Evolutionary conservation across 2,113 vertebrate genomes (phyloP).

Genomic region (Taurulus bubalis): DNA sequence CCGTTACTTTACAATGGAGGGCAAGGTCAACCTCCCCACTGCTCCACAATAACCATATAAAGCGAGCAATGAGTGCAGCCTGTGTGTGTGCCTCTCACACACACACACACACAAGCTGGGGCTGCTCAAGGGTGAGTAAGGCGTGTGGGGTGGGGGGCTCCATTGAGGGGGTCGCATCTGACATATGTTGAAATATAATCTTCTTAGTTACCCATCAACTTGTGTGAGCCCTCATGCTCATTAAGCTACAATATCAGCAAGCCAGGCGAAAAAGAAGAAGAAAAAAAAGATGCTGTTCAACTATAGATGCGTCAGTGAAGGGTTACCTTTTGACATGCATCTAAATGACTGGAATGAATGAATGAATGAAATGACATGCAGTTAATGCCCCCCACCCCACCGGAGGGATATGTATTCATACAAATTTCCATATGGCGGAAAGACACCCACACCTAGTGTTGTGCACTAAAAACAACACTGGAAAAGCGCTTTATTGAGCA

Average conservation of each 20-base stretch:
- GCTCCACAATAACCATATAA: slow-evolving; percentile 80
- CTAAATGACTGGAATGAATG: not conserved
- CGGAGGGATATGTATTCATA: not conserved
- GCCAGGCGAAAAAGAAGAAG: slow-evolving; percentile 14
- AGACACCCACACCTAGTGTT: too few relatives aligned
- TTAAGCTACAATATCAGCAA: slow-evolving; percentile 63
- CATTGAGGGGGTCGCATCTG: slow-evolving; percentile 28
- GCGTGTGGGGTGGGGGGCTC: not conserved
- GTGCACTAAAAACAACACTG: too few relatives aligned
- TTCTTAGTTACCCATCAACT: slow-evolving; percentile 76
- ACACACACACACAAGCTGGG: slow-evolving; percentile 35
- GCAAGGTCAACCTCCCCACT: slow-evolving; percentile 65
- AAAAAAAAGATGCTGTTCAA: slow-evolving; percentile 33
- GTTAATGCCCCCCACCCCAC: not conserved
- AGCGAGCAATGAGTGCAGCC: slow-evolving; percentile 61
- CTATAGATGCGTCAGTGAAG: slow-evolving; percentile 8
- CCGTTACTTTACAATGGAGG: slow-evolving; percentile 60
- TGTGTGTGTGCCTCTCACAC: not conserved
- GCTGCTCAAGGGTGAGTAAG: slow-evolving; percentile 29
- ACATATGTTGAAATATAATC: slow-evolving; percentile 80
- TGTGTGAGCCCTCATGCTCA: slow-evolving; percentile 71
- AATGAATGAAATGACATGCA: too few relatives aligned
- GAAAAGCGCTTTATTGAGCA: too few relatives aligned
- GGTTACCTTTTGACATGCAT: slow-evolving; percentile 25
- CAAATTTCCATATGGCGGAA: not conserved